A percentile compares a stretch with the other conserved stretches of the same genome.
Conservation (phyloP, 2,888 invertebrate species). For the Amphipoea lucens region DNA sequence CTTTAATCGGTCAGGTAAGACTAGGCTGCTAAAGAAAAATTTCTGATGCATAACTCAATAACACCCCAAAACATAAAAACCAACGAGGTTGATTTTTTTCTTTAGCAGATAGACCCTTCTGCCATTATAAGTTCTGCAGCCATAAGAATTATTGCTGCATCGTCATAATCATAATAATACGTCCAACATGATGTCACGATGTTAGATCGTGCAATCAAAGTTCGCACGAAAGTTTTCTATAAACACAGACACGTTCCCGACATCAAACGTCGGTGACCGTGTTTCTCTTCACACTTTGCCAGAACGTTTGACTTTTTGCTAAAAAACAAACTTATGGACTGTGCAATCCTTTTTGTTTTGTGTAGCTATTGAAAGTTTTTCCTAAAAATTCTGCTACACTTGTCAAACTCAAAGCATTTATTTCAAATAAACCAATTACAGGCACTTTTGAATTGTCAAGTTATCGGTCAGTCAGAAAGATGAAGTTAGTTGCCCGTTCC, state of each 20-base stretch:
- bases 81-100: neutral
- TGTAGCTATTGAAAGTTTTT: neutral
- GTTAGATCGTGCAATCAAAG: conserved; percentile 55
- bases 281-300: conserved; percentile 36
- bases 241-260: conserved; percentile 29
- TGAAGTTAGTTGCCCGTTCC: too few species aligned
- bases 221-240: conserved; percentile 55
- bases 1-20: neutral
- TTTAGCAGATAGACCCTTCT: neutral
- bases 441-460: too few species aligned
- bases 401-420: too few species aligned
- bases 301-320: neutral
- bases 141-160: conserved; percentile 32
- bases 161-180: conserved; percentile 50
- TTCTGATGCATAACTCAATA: neutral
- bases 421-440: too few species aligned
- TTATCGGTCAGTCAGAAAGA: too few species aligned
- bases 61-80: neutral
- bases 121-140: conserved; percentile 16
- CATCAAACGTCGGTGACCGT: conserved; percentile 29
- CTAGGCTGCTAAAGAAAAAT: neutral
- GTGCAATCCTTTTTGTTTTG: neutral
- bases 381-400: neutral
- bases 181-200: conserved; percentile 51
- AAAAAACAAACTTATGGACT: neutral